Evolutionary conservation across 2,797 vertebrate genomes (phyloP), one percentile per base, ranked within the genome.

Genomic region (Carduelis carduelis): DNA sequence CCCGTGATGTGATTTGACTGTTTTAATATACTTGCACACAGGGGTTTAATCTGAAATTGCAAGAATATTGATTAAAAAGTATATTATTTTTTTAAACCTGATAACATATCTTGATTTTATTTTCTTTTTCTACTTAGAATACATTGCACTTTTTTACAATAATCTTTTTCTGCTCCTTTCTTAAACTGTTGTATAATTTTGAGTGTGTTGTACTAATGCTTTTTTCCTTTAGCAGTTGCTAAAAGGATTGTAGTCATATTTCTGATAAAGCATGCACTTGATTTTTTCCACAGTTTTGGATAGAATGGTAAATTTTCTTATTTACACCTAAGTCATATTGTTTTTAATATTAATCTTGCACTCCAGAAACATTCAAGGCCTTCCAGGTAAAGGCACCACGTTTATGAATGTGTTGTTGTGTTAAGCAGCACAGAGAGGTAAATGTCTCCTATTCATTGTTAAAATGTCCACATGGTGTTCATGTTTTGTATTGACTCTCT

Each of bases 1-100:
- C 17, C 16, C 3, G 0, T 56, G 4, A n/a, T 66, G 18, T n/a
- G 30, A 37, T 88, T 84, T 0, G 0, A 14, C 35, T 56, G 8
- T 21, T 79, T 72, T 39, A 15, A 5, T 65, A 21, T 39, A n/a
- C 22, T 74, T 50, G 21, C 32, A 59, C 19, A 37, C 30, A 47
- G 17, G 15, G 20, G 5, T 39, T 77, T 69, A 47, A 52, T 84
- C n/a, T 85, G 46, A 53, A 78, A 49, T 53, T 34, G 26, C 13
- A 37, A 39, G 22, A 43, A 17, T 63, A 26, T 57, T 59, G 50
- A 55, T 8, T 50, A 16, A 50, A 75, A 76, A 71, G 15, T 0
- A 0, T 60, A 41, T 41, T 6, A 19, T 57, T 34, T 50, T 46
- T 85, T 32, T 0, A 27, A 60, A 64, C 5, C 7, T 52, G 5